phyloP scores from a whole-genome alignment of 2,797 vertebrate species.

The Oryzias sinensis region DNA sequence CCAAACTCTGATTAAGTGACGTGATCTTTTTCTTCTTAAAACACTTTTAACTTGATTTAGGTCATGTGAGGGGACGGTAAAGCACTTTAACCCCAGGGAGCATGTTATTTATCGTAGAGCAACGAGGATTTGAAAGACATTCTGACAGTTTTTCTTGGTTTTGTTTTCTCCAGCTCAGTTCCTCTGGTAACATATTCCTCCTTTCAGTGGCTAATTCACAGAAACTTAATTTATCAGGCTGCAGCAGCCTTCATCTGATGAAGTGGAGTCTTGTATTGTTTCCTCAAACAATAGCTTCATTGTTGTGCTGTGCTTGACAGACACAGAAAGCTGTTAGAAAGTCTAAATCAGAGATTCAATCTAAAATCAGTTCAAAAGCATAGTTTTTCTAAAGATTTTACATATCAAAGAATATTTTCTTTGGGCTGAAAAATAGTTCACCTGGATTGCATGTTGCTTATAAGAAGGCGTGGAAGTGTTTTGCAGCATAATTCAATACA shows the following conservation, averaged over 20 bases:
- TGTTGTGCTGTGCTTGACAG: slow-evolving; percentile 6
- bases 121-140: background rate
- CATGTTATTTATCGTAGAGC: too few species aligned
- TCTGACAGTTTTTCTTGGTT: background rate
- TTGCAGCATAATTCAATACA: background rate
- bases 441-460: background rate
- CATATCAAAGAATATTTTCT: background rate
- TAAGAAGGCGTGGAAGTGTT: background rate
- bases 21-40: too few species aligned
- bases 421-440: background rate
- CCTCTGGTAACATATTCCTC: background rate
- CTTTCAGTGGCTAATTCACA: background rate
- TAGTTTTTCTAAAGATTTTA: background rate
- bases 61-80: too few species aligned
- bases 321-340: background rate
- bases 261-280: slow-evolving; percentile 10
- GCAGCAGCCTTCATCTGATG: slow-evolving; percentile 1
- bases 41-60: too few species aligned
- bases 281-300: slow-evolving; percentile 15
- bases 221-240: slow-evolving; percentile 2
- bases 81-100: too few species aligned
- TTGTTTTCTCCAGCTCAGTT: background rate
- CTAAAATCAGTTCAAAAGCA: slow-evolving; percentile 1
- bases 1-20: too few species aligned
- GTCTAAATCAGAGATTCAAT: slow-evolving; percentile 2